Evolutionary conservation across 2,888 invertebrate species (phyloP).

Genomic region (Noctua comes): DNA sequence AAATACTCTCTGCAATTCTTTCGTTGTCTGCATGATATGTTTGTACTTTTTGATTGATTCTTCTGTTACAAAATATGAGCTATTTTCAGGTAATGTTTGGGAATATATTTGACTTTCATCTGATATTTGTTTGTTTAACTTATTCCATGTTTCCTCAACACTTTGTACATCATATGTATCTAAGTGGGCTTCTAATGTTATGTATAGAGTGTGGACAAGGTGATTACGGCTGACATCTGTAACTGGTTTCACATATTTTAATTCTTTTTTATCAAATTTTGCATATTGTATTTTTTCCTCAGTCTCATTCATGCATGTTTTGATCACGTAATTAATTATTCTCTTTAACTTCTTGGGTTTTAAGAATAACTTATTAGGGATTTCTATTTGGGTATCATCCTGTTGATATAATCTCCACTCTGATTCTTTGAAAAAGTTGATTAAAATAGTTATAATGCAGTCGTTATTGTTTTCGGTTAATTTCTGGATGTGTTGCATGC

Average conservation of each 20-base stretch:
- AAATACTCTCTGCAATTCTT: constrained; percentile 74
- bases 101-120: constrained; percentile 46
- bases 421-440: constrained; percentile 73
- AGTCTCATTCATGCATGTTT: constrained; percentile 64
- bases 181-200: constrained; percentile 81
- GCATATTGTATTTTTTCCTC: constrained; percentile 62
- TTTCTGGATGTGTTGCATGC: constrained; percentile 73
- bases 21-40: constrained; percentile 73
- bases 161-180: constrained; percentile 79
- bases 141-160: constrained; percentile 78
- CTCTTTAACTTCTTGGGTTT: constrained; percentile 70
- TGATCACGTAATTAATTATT: constrained; percentile 70
- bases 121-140: constrained; percentile 74
- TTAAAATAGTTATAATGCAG: constrained; percentile 76
- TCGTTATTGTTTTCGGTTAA: constrained; percentile 72
- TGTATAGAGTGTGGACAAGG: constrained; percentile 77
- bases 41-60: constrained; percentile 81
- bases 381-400: constrained; percentile 62
- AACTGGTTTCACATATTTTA: constrained; percentile 33
- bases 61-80: constrained; percentile 77
- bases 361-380: constrained; percentile 64
- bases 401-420: constrained; percentile 74
- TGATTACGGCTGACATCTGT: constrained; percentile 64
- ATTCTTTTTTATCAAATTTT: constrained; percentile 68
- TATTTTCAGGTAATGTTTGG: constrained; percentile 60